Base-by-base conservation (phyloP, 2,888 invertebrate genomes). In the Alentia gelatinosa region DNA sequence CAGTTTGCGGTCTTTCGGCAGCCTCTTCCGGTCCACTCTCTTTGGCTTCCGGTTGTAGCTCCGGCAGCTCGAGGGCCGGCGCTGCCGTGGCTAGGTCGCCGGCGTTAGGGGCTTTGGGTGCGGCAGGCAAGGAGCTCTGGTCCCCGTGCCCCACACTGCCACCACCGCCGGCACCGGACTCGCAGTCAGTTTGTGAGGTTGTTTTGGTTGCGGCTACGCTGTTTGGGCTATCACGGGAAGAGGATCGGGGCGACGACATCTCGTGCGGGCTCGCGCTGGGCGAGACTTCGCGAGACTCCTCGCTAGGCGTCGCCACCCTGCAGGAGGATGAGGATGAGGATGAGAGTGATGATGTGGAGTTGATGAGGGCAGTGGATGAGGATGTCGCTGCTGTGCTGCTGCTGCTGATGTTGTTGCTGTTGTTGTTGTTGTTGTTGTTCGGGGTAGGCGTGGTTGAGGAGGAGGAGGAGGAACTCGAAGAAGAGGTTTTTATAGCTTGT, bases 111-210 rank as follows among this genome's bases (percentile, higher is more conserved):
- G 37, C 37, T 19, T 35, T 79, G 79, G 79, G 19, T 35, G 37
- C n/a, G 79, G 79, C 37, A 19, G 79, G 35, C 15, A 15, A 5
- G n/a, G 79, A 39, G 37, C 37, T 35, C 37, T 35, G 39, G 1
- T 1, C 39, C 15, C 37, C 9, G 79, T 5, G 37, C 37, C 39
- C 79, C 15, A 23, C 37, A 23, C 79, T 19, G 23, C 79, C 39
- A 23, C 39, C 9, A 39, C 79, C 37, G 79, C 79, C 37, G 37
- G 35, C 12, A 79, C 79, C 79, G 37, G 79, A 39, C 79, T 79
- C 37, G 35, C 79, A 39, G 79, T 35, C 37, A 79, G 37, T 79
- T 79, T 35, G 79, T 79, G 79, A 79, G 79, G 79, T 79, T 35
- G 79, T 39, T 79, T 35, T 79, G 79, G 79, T 35, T 35, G 79